phyloP scores from a whole-genome alignment of 2,888 invertebrate genomes.

The Cistogaster globosa region DNA sequence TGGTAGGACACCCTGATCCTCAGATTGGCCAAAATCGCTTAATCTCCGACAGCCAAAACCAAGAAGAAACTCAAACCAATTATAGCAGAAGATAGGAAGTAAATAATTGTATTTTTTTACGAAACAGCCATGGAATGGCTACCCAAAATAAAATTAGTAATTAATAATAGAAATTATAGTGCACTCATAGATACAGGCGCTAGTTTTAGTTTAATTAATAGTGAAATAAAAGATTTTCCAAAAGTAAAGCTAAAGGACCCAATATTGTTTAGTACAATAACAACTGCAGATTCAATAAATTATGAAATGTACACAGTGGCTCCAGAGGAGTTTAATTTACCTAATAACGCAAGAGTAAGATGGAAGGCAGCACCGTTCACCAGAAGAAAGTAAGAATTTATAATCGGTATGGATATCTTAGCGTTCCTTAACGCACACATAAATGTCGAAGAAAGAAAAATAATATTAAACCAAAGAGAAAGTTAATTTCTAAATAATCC shows the following conservation, averaged over 20 bases:
- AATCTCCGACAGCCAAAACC: slow-evolving; percentile 24
- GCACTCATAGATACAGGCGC: slow-evolving; percentile 54
- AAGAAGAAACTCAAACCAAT: slow-evolving; percentile 17
- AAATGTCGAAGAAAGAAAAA: not conserved
- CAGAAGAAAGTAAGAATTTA: slow-evolving; percentile 38
- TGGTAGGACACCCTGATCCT: slow-evolving; percentile 32
- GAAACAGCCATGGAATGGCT: slow-evolving; percentile 2
- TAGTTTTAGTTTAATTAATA: slow-evolving; percentile 41
- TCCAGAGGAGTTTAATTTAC: slow-evolving; percentile 55
- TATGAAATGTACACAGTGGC: slow-evolving; percentile 42
- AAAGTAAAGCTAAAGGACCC: slow-evolving; percentile 39
- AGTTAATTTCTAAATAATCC: slow-evolving; percentile 21
- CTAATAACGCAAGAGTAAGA: slow-evolving; percentile 15
- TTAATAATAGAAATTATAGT: slow-evolving; percentile 23
- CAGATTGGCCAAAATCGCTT: slow-evolving; percentile 55
- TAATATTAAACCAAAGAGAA: slow-evolving; percentile 1
- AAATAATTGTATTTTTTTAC: slow-evolving; percentile 1
- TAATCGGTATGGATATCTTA: slow-evolving; percentile 22
- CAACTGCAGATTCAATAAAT: slow-evolving; percentile 21
- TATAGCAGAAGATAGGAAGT: not conserved
- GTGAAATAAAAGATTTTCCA: slow-evolving; percentile 22
- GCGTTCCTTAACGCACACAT: not conserved
- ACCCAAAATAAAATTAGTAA: slow-evolving; percentile 12
- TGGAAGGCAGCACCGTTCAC: slow-evolving; percentile 40
- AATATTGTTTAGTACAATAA: slow-evolving; percentile 49